A percentile compares a stretch with the other conserved stretches of the same genome.
Evolutionary conservation across 2,113 vertebrate genomes (phyloP).

Genomic region (Raphicerus campestris): DNA sequence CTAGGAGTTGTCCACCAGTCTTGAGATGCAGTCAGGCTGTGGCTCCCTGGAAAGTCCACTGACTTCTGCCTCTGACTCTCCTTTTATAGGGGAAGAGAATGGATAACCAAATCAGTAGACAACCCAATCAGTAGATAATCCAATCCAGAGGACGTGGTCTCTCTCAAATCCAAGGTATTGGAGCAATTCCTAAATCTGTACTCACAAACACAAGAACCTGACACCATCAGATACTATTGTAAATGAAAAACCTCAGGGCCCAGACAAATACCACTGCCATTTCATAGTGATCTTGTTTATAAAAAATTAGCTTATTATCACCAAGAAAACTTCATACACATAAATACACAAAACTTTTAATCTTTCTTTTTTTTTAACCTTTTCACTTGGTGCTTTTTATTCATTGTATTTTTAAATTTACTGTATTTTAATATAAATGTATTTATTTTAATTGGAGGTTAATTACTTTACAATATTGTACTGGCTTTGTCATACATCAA

Average conservation of each 20-base stretch:
- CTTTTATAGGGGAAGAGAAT: neutral
- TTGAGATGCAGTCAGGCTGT: neutral
- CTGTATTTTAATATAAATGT: too few relatives aligned
- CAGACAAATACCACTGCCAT: neutral
- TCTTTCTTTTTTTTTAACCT: neutral
- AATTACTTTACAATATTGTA: too few relatives aligned
- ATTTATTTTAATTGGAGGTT: too few relatives aligned
- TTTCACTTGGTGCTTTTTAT: too few relatives aligned
- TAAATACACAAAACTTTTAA: neutral
- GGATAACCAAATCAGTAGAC: neutral
- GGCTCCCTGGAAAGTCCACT: neutral
- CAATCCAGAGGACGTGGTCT: neutral
- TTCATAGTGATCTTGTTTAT: neutral
- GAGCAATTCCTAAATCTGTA: neutral
- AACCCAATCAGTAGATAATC: neutral
- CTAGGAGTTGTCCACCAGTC: neutral
- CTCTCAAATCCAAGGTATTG: neutral
- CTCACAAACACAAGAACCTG: neutral
- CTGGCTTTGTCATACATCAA: too few relatives aligned
- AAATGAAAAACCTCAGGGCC: neutral
- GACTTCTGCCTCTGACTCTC: neutral
- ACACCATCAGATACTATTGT: neutral
- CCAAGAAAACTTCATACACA: neutral
- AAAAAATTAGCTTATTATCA: neutral
- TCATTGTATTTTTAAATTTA: too few relatives aligned